phyloP scores from a whole-genome alignment of 2,113 vertebrate species.

The Osmerus eperlanus region DNA sequence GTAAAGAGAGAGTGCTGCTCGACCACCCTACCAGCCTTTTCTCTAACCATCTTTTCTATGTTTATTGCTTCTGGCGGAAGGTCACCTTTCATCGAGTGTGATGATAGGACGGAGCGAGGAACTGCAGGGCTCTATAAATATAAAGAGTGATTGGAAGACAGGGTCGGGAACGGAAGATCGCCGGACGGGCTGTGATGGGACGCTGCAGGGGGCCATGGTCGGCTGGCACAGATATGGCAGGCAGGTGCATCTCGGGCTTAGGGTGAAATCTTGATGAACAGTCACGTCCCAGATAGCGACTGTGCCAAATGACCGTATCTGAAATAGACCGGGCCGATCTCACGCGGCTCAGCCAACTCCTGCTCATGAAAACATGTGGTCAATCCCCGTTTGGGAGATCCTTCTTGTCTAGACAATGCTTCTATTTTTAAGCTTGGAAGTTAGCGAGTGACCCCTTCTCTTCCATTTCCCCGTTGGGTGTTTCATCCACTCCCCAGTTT shows the following conservation, averaged over 20 bases:
- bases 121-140: conserved; percentile 1
- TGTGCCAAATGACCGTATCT: neutral
- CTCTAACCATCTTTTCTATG: neutral
- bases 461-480: neutral
- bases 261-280: conserved; percentile 10
- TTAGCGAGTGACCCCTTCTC: conserved; percentile 8
- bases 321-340: conserved; percentile 1
- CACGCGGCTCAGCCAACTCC: neutral
- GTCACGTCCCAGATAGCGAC: conserved; percentile 1
- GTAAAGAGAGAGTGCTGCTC: neutral
- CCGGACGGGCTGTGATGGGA: neutral
- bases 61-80: conserved; percentile 9
- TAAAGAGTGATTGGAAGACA: neutral
- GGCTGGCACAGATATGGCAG: neutral
- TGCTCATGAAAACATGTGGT: neutral
- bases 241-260: neutral
- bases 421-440: conserved; percentile 4
- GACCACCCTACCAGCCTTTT: neutral
- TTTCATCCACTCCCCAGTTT: neutral
- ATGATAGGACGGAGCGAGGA: neutral
- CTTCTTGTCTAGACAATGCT: neutral
- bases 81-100: conserved; percentile 9
- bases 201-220: neutral
- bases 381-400: conserved; percentile 1
- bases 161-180: neutral